Base-by-base conservation (phyloP, 2,113 vertebrate species). In the Syngnathus typhle region DNA sequence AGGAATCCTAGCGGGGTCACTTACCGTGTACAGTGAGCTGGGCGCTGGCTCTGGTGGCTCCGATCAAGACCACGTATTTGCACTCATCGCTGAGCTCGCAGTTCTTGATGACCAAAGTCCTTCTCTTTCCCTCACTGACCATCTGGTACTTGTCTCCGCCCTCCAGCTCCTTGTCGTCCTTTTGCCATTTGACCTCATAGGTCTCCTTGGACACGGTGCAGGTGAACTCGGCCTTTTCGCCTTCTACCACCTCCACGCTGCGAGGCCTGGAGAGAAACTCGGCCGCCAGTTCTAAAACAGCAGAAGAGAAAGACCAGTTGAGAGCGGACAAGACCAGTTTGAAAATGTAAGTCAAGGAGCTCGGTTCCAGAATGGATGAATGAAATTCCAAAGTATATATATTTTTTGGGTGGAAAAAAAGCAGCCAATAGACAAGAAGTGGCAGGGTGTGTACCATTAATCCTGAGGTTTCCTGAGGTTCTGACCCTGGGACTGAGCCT, bases 191-290 rank as follows among this genome's bases (percentile, higher is more conserved):
- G 9, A 98, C 95, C 65, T 91, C 75, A 67, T 88, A 96, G 37
- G 89, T 92, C 13, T 98, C 96, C 84, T 98, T 99, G 68, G 96
- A 99, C 69, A 99, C 94, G 1, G 94, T 87, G 81, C 97, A 99
- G 66, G 86, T 88, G 90, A 99, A 99, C 85, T 95, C 93, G 36
- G 94, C 97, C 81, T 93, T 95, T 82, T 97, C 90, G 79, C 95
- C 95, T 87, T 99, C 97, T 77, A 99, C 92, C 69, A 97, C 93
- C 75, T 99, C 96, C 82, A 93, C 84, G 72, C 90, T 94, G 74
- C 94, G 92, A 67, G 96, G 96, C 80, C 91, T 93, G 58, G 94
- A 92, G 77, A 95, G 92, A 85, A 99, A 98, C 87, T 99, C 96
- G 54, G 97, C 95, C 19, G 97, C 95, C 84, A 97, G 91, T 89